Evolutionary conservation across 2,888 invertebrate species (phyloP).

Genomic region (Agapostemon virescens): DNA sequence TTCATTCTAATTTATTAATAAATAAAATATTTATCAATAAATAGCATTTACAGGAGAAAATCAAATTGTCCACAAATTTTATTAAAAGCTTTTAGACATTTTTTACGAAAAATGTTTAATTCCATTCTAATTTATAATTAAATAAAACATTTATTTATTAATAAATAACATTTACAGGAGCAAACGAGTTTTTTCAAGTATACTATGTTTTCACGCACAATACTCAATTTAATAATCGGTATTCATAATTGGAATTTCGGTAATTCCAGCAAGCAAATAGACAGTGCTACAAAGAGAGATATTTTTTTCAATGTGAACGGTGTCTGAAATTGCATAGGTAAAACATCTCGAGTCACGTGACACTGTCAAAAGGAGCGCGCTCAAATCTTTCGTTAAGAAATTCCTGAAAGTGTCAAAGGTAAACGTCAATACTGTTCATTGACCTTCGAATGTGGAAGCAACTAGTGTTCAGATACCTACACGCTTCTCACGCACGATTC

Average conservation of each 20-base stretch:
- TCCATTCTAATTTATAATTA: background rate
- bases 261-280: background rate
- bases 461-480: conserved; percentile 48
- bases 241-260: background rate
- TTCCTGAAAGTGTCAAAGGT: conserved; percentile 34
- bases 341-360: background rate
- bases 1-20: too few species aligned
- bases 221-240: background rate
- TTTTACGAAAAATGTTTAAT: background rate
- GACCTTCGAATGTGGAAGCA: conserved; percentile 51
- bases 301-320: background rate
- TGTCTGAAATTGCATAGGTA: background rate
- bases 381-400: background rate
- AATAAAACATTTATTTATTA: too few species aligned
- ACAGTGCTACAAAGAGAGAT: background rate
- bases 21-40: too few species aligned
- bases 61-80: background rate
- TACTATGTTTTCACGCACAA: background rate
- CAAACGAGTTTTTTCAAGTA: background rate
- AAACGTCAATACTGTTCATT: conserved; percentile 43
- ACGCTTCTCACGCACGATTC: conserved; percentile 24
- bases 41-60: too few species aligned
- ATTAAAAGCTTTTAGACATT: background rate
- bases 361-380: background rate
- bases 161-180: background rate